phyloP scores from a whole-genome alignment of 2,113 vertebrate genomes.

The Pontoporia blainvillei region DNA sequence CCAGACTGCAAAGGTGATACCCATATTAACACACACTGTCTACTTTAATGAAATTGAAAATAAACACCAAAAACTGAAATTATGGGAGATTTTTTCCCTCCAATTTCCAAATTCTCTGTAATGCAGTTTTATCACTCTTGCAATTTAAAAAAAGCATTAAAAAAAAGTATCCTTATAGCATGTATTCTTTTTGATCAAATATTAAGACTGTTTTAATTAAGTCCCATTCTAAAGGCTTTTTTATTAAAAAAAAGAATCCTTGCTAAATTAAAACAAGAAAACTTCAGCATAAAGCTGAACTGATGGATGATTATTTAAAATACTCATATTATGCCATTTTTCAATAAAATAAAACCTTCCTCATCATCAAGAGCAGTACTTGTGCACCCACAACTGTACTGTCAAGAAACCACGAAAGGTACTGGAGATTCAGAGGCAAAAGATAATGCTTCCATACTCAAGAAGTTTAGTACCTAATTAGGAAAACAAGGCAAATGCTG shows the following conservation, averaged over 20 bases:
- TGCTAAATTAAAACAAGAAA: constrained; percentile 50
- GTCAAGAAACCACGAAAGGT: not conserved
- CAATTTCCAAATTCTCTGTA: constrained; percentile 15
- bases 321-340: not conserved
- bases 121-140: constrained; percentile 6
- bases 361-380: constrained; percentile 7
- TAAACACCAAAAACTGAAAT: constrained; percentile 42
- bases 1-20: not conserved
- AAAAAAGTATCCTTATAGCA: not conserved
- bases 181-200: not conserved
- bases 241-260: constrained; percentile 13
- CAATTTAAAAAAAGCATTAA: not conserved
- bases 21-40: not conserved
- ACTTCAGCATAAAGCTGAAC: constrained; percentile 5
- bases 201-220: not conserved
- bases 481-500: not conserved
- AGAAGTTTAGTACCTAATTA: not conserved
- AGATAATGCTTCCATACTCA: not conserved
- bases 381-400: not conserved
- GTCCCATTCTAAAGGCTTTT: not conserved
- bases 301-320: constrained; percentile 27
- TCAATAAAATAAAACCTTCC: constrained; percentile 36
- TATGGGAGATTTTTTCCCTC: not conserved
- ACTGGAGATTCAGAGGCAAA: not conserved
- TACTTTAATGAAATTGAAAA: constrained; percentile 33